Evolutionary conservation across 2,888 invertebrate species (phyloP).

Genomic region (Cataglyphis livida): DNA sequence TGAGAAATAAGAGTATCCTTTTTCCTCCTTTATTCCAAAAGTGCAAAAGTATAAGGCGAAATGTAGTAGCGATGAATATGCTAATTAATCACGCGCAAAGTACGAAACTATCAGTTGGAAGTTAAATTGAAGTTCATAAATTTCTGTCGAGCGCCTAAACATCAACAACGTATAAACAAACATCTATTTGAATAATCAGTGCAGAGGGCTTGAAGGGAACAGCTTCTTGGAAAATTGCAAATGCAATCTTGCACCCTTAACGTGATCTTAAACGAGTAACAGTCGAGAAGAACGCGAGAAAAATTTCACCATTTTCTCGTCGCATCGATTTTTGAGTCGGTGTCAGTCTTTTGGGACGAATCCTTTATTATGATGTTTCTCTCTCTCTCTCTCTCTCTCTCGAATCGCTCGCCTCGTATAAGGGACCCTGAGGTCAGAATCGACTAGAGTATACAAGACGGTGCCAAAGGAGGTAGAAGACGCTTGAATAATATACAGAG

Average conservation of each 20-base stretch:
- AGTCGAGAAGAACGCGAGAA: not conserved
- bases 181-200: slow-evolving; percentile 40
- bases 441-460: slow-evolving; percentile 34
- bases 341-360: not conserved
- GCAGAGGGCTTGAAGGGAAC: not conserved
- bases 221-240: slow-evolving; percentile 12
- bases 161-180: slow-evolving; percentile 31
- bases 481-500: slow-evolving; percentile 70
- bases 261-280: slow-evolving; percentile 15
- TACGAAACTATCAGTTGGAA: slow-evolving; percentile 26
- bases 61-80: not conserved
- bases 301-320: slow-evolving; percentile 22
- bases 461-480: slow-evolving; percentile 50
- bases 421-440: slow-evolving; percentile 25
- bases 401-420: slow-evolving; percentile 6
- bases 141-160: slow-evolving; percentile 13
- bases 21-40: not conserved
- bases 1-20: not conserved
- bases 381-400: no score
- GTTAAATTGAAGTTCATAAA: slow-evolving; percentile 43
- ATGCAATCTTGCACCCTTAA: slow-evolving; percentile 24
- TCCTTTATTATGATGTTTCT: slow-evolving; percentile 14
- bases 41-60: not conserved
- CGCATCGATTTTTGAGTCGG: slow-evolving; percentile 38
- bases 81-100: slow-evolving; percentile 39